Percentiles rank a stretch among this genome's conserved stretches.
phyloP scores from a whole-genome alignment of 2,888 invertebrate genomes.

The Ditylenchus weischeri region DNA sequence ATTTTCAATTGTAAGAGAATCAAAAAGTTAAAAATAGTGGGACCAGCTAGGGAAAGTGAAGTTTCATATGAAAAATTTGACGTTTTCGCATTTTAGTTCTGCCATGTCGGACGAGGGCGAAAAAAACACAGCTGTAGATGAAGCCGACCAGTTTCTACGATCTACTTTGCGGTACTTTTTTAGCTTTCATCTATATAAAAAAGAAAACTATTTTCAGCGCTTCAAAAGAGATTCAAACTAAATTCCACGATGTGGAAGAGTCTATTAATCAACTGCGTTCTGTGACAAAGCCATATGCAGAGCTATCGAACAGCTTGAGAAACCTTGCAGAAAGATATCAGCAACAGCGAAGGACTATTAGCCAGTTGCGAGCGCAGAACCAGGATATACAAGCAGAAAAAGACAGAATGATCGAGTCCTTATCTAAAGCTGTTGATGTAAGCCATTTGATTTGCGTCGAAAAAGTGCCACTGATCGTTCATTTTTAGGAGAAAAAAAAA shows the following conservation, averaged over 20 bases:
- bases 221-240: neutral
- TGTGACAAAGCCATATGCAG: neutral
- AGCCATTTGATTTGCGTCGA: neutral
- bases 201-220: neutral
- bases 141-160: too few species aligned
- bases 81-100: too few species aligned
- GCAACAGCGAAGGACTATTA: slow-evolving; percentile 3
- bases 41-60: too few species aligned
- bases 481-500: slow-evolving; percentile 5
- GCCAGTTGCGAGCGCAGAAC: neutral
- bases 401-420: neutral
- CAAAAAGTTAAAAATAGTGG: too few species aligned
- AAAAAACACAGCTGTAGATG: too few species aligned
- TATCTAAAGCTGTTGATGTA: too few species aligned
- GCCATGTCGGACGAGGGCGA: too few species aligned
- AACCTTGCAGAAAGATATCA: neutral
- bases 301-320: neutral
- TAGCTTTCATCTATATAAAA: too few species aligned
- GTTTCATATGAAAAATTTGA: too few species aligned
- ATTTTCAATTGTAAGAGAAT: too few species aligned
- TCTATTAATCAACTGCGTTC: neutral
- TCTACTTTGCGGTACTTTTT: too few species aligned
- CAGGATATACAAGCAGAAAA: neutral
- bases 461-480: neutral
- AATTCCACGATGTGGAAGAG: neutral